Evolutionary conservation across 2,888 invertebrate species (phyloP).

Genomic region (Parnassius apollo): DNA sequence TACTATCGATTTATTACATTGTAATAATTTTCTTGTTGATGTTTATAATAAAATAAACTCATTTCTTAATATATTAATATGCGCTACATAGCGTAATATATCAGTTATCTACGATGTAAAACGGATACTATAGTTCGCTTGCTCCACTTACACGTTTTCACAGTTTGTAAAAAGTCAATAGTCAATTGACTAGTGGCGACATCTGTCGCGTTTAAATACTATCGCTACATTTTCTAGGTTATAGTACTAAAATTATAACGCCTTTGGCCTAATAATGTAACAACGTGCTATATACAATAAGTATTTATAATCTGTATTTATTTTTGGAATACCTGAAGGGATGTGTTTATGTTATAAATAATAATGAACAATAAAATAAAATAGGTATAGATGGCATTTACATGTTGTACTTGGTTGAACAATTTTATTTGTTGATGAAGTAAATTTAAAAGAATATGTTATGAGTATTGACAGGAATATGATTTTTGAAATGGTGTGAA

Average conservation of each 20-base stretch:
- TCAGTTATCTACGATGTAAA: too few species aligned
- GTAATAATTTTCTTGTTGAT: too few species aligned
- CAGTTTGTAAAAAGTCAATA: conserved; percentile 44
- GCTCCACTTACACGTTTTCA: conserved; percentile 32
- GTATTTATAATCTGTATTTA: conserved; percentile 6
- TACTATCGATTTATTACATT: too few species aligned
- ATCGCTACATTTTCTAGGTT: conserved; percentile 44
- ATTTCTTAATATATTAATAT: too few species aligned
- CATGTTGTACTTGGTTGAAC: neutral
- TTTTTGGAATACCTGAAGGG: neutral
- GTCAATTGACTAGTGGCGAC: conserved; percentile 47
- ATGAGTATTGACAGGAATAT: neutral
- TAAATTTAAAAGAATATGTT: neutral
- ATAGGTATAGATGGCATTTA: neutral
- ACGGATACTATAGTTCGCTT: conserved; percentile 26
- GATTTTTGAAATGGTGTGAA: neutral
- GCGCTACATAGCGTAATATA: too few species aligned
- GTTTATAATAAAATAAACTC: too few species aligned
- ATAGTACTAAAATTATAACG: conserved; percentile 40
- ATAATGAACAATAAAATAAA: neutral
- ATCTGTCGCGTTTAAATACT: conserved; percentile 45
- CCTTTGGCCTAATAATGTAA: conserved; percentile 23
- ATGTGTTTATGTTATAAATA: too few species aligned
- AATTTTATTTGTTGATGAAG: neutral
- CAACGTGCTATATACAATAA: conserved; percentile 16